These are phyloP conservation scores for Spilosoma lubricipeda DNA, from an alignment of 2,888 invertebrate genomes.

Conservation along the genomic window DNA sequence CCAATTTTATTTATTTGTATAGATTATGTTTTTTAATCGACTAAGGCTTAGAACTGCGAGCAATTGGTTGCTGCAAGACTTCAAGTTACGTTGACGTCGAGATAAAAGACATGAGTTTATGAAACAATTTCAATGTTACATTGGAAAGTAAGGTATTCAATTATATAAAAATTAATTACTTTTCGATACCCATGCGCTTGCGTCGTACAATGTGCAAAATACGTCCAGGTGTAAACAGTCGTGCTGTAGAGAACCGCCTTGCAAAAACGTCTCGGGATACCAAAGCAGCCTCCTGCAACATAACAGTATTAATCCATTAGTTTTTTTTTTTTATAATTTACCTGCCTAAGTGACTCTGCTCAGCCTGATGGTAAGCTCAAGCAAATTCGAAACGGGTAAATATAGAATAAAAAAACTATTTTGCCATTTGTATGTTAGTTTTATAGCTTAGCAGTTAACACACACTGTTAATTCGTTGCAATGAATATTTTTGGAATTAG, in stretches of 20 bases:
- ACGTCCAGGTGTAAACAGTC: slow-evolving; percentile 92
- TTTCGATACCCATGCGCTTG: slow-evolving; percentile 89
- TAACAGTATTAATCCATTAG: neutral
- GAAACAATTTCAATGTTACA: neutral
- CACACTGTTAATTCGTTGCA: neutral
- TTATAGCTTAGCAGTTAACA: neutral
- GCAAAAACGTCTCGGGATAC: slow-evolving; percentile 89
- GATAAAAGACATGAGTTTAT: no score
- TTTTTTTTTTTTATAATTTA: no score
- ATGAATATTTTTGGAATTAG: neutral
- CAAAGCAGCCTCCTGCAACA: slow-evolving; percentile 87
- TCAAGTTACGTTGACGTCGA: no score
- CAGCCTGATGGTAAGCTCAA: no score
- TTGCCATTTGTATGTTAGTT: neutral
- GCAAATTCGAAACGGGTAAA: no score
- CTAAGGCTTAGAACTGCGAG: neutral
- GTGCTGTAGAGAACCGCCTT: slow-evolving; percentile 89
- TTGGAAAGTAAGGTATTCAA: neutral
- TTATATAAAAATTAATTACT: slow-evolving; percentile 65
- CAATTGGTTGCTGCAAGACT: neutral
- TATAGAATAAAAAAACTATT: no score
- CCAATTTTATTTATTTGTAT: no score
- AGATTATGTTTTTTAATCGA: no score
- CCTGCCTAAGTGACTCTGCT: no score
- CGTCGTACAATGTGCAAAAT: slow-evolving; percentile 92